Evolutionary conservation across 2,888 invertebrate species (phyloP).

Genomic region (Caenorhabditis imperialis): DNA sequence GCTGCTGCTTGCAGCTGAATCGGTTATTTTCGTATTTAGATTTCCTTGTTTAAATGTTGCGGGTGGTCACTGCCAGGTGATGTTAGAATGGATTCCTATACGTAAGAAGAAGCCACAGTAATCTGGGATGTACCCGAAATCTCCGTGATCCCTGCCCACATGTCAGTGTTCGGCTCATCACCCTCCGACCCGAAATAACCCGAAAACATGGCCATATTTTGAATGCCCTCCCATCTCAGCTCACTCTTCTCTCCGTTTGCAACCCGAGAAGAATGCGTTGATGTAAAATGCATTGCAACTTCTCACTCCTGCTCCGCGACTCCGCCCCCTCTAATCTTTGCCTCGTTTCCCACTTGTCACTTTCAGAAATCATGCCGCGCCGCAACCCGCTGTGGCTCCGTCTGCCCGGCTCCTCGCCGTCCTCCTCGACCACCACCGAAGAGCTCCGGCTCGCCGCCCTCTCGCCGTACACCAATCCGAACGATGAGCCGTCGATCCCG

Average conservation of each 20-base stretch:
- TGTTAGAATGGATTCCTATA: no score
- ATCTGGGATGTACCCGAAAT: no score
- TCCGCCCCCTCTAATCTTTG: neutral
- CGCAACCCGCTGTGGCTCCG: conserved; percentile 48
- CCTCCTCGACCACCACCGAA: conserved; percentile 31
- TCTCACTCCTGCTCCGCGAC: neutral
- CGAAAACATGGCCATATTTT: conserved; percentile 3
- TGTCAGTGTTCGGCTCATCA: conserved; percentile 38
- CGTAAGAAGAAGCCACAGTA: no score
- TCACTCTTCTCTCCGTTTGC: conserved; percentile 5
- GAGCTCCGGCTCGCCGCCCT: conserved; percentile 40
- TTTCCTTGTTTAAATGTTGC: no score
- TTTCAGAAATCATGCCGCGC: conserved; percentile 24
- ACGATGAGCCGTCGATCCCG: conserved; percentile 38
- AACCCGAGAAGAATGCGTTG: conserved; percentile 10
- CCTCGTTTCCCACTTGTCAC: neutral
- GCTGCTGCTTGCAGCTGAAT: no score
- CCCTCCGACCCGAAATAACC: conserved; percentile 29
- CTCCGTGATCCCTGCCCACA: neutral
- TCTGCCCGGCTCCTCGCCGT: conserved; percentile 36
- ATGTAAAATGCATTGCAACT: conserved; percentile 36
- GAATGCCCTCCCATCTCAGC: neutral
- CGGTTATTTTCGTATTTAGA: no score
- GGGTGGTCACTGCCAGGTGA: no score
- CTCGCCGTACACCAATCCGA: conserved; percentile 34